Evolutionary conservation across 2,797 vertebrate species (phyloP).

Genomic region (Lutjanus campechanus): DNA sequence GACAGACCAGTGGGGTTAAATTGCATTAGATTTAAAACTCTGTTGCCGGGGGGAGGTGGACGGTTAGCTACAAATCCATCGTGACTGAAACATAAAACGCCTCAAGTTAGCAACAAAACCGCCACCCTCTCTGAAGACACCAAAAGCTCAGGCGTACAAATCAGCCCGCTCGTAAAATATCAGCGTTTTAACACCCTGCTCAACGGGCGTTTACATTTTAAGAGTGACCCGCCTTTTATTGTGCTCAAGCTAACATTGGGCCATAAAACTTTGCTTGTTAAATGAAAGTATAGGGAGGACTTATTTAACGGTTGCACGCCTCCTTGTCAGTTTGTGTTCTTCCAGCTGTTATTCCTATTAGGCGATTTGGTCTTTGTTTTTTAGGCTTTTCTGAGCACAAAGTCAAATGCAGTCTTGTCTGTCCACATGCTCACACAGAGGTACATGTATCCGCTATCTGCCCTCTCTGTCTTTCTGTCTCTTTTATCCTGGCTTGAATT

Average conservation of each 20-base stretch:
- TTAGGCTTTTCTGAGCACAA: neutral
- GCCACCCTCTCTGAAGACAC: conserved; percentile 56
- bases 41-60: conserved; percentile 62
- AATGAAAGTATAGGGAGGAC: conserved; percentile 24
- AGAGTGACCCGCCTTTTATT: conserved; percentile 39
- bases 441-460: conserved; percentile 22
- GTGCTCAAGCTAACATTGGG: conserved; percentile 22
- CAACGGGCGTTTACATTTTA: conserved; percentile 41
- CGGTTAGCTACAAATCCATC: conserved; percentile 64
- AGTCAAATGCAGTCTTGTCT: conserved; percentile 4
- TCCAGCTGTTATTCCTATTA: conserved; percentile 5
- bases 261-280: conserved; percentile 34
- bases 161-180: conserved; percentile 62
- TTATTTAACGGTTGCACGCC: conserved; percentile 38
- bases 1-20: conserved; percentile 27
- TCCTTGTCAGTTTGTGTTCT: conserved; percentile 26
- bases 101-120: conserved; percentile 63
- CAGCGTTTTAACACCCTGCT: conserved; percentile 42
- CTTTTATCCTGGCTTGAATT: conserved; percentile 69
- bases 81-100: conserved; percentile 59
- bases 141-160: conserved; percentile 55
- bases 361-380: conserved; percentile 3
- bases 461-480: conserved; percentile 21
- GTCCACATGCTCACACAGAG: conserved; percentile 22
- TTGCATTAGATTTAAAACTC: conserved; percentile 61